phyloP scores from a whole-genome alignment of 2,797 vertebrate species.

The Semotilus atromaculatus region DNA sequence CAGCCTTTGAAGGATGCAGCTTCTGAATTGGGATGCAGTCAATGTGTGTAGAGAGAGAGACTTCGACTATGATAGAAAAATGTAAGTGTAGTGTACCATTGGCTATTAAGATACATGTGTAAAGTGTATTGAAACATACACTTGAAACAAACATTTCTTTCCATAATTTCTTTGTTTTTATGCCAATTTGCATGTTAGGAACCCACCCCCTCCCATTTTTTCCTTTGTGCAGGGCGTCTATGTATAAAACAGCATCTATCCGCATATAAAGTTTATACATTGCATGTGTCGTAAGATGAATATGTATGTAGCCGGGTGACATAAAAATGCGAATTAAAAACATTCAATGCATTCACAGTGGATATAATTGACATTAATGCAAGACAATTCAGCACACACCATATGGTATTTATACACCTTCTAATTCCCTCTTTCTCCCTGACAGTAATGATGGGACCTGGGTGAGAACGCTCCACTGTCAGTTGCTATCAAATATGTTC shows the following conservation, averaged over 20 bases:
- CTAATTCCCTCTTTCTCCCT: constrained; percentile 49
- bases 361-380: constrained; percentile 53
- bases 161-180: not conserved
- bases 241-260: not conserved
- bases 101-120: not conserved
- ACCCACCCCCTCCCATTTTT: not conserved
- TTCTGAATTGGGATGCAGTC: not conserved
- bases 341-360: constrained; percentile 30
- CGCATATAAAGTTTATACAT: not conserved
- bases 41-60: not conserved
- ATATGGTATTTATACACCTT: constrained; percentile 55
- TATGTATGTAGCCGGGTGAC: constrained; percentile 2
- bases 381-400: constrained; percentile 44
- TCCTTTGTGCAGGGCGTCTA: too few species aligned
- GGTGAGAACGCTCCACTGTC: constrained; percentile 29
- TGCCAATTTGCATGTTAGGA: not conserved
- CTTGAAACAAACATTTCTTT: too few species aligned
- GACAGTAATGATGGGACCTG: constrained; percentile 47
- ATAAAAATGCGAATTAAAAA: constrained; percentile 29
- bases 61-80: not conserved
- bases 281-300: not conserved
- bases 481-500: constrained; percentile 46
- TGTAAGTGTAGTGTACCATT: not conserved
- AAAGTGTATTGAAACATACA: too few species aligned
- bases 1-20: not conserved